phyloP scores from a whole-genome alignment of 2,888 invertebrate species.

The Eilema depressum region DNA sequence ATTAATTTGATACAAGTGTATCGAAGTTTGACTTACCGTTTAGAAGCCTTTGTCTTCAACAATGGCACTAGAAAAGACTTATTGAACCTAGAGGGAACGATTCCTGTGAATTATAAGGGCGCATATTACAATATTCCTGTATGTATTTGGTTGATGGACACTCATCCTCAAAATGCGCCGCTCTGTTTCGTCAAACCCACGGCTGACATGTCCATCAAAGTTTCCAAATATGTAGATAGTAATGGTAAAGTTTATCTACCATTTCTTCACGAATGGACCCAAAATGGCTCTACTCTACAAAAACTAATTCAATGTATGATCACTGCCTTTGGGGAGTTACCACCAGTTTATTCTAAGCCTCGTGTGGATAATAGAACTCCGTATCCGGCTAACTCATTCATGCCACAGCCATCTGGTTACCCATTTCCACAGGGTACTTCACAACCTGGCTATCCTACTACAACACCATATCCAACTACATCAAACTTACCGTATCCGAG shows the following conservation, averaged over 20 bases:
- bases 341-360: slow-evolving; percentile 95
- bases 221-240: slow-evolving; percentile 97
- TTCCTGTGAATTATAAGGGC: slow-evolving; percentile 97
- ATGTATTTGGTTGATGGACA: slow-evolving; percentile 98
- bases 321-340: slow-evolving; percentile 96
- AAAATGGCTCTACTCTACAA: slow-evolving; percentile 93
- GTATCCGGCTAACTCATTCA: slow-evolving; percentile 84
- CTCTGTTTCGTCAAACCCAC: slow-evolving; percentile 98
- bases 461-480: slow-evolving; percentile 78
- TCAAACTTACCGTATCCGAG: slow-evolving; percentile 85
- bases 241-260: slow-evolving; percentile 98
- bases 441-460: slow-evolving; percentile 58
- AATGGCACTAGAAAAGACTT: slow-evolving; percentile 94
- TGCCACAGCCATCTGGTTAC: slow-evolving; percentile 81
- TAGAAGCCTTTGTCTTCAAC: slow-evolving; percentile 91
- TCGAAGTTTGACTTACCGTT: slow-evolving; percentile 78
- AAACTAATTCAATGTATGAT: slow-evolving; percentile 97
- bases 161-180: slow-evolving; percentile 98
- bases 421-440: slow-evolving; percentile 65
- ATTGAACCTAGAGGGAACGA: slow-evolving; percentile 95
- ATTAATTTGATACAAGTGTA: slow-evolving; percentile 78
- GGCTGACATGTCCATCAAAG: slow-evolving; percentile 97
- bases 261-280: slow-evolving; percentile 97
- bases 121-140: slow-evolving; percentile 98
- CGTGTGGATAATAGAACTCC: slow-evolving; percentile 88